These are phyloP conservation scores for Ictidomys tridecemlineatus DNA, from an alignment of 2,113 vertebrate genomes.

Conservation along the genomic window DNA sequence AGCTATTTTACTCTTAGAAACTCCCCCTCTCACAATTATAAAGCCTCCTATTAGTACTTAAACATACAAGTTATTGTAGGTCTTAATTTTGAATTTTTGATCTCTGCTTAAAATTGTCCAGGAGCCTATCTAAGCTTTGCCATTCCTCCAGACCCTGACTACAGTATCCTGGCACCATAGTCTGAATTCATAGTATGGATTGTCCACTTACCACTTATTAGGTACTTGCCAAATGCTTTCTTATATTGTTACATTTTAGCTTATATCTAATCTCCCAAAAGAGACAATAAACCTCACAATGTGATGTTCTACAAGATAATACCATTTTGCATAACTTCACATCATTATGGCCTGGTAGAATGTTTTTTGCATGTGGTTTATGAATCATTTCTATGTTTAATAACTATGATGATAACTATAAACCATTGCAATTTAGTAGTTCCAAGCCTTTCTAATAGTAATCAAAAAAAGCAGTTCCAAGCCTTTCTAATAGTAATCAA, in stretches of 20 bases:
- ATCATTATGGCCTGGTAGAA: neutral
- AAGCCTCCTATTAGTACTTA: neutral
- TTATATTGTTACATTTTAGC: neutral
- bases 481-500: neutral
- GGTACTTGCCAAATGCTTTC: neutral
- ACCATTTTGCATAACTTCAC: neutral
- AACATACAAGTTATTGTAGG: neutral
- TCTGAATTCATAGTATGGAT: neutral
- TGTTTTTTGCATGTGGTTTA: neutral
- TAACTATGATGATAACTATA: neutral
- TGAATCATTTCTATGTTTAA: neutral
- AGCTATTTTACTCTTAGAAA: neutral
- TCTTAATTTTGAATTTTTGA: neutral
- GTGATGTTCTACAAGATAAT: neutral
- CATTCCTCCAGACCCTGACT: neutral
- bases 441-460: too few relatives aligned
- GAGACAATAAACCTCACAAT: neutral
- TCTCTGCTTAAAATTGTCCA: neutral
- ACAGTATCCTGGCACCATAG: neutral
- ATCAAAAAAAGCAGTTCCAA: neutral
- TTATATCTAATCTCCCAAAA: neutral
- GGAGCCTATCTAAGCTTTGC: neutral
- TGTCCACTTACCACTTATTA: neutral
- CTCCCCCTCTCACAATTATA: neutral
- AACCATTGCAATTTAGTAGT: neutral